Evolutionary conservation across 2,113 vertebrate genomes (phyloP), one percentile per base, ranked within the genome.

Genomic region (Cochlearius cochlearius): DNA sequence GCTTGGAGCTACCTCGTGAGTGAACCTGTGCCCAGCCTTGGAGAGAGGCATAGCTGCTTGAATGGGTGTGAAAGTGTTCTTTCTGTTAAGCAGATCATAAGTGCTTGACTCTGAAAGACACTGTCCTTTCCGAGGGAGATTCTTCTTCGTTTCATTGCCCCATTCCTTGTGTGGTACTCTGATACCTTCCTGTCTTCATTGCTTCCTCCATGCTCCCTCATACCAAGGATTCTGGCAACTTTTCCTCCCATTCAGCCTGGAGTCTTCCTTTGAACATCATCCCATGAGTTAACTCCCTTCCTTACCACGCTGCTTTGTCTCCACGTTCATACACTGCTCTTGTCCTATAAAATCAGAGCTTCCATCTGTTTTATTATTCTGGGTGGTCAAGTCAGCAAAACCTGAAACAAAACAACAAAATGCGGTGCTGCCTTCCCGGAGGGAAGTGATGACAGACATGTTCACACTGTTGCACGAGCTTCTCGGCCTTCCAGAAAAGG

Each of bases 311-410:
- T 60, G 5, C 60, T 76, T 85, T 74, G 81, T 67, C 55, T 94
- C 67, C 19, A 29, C 55, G 87, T 95, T 95, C 38, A 34, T 32
- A 58, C 36, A 8, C 29, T 75, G 59, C 59, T 94, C 59, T 90
- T 91, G 73, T 91, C 92, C 82, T 94, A 16, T 89, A 93, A 92
- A 93, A 88, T 91, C 34, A 91, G 89, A 91, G 30, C 52, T 94
- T 96, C 81, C 39, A 89, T 94, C 73, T 96, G 78, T 53, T 59
- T 91, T 94, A 89, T 96, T 95, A 86, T 91, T 95, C 55, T 6
- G 34, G 43, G 50, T 8, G 17, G 56, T 84, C 38, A 89, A 58
- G 67, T 78, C 92, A 91, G 82, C 93, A 95, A 91, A 96, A 96
- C 50, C 71, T 85, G 58, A 96, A 96, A 77, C 45, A 83, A 83